Percentiles rank a stretch among this genome's conserved stretches.
phyloP scores from a whole-genome alignment of 2,888 invertebrate genomes.

The Platerodrilus igneus region DNA sequence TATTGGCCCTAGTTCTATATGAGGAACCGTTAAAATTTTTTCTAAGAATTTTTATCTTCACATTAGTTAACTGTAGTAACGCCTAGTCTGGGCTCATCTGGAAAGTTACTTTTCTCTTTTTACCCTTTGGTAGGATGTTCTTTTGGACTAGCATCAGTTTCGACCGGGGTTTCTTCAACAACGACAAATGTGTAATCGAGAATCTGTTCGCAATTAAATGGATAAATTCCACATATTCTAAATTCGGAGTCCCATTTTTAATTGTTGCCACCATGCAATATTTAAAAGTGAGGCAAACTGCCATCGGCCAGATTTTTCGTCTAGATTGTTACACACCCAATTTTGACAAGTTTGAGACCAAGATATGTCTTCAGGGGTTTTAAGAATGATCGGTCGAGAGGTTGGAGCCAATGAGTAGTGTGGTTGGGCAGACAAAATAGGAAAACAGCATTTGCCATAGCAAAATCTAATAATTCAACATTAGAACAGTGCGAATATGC shows the following conservation, averaged over 20 bases:
- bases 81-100: background rate
- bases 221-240: slow-evolving; percentile 6
- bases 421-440: slow-evolving; percentile 7
- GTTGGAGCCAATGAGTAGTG: slow-evolving; percentile 5
- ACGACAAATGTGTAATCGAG: slow-evolving; percentile 5
- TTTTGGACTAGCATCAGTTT: too few species aligned
- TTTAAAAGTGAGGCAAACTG: slow-evolving; percentile 6
- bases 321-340: slow-evolving; percentile 3
- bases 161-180: background rate
- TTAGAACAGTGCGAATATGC: slow-evolving; percentile 6
- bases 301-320: slow-evolving; percentile 1
- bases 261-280: slow-evolving; percentile 3
- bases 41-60: slow-evolving; percentile 13
- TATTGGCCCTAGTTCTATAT: slow-evolving; percentile 16
- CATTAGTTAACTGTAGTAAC: background rate
- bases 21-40: slow-evolving; percentile 13
- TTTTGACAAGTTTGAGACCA: slow-evolving; percentile 2
- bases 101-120: slow-evolving; percentile 1
- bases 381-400: too few species aligned
- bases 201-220: slow-evolving; percentile 6
- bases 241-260: slow-evolving; percentile 4
- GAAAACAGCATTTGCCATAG: slow-evolving; percentile 1
- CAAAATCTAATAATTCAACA: slow-evolving; percentile 5
- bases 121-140: background rate
- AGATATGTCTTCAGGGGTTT: background rate